These are phyloP conservation scores for Erebia palarica DNA, from an alignment of 2,888 invertebrate species.

Conservation along the genomic window DNA sequence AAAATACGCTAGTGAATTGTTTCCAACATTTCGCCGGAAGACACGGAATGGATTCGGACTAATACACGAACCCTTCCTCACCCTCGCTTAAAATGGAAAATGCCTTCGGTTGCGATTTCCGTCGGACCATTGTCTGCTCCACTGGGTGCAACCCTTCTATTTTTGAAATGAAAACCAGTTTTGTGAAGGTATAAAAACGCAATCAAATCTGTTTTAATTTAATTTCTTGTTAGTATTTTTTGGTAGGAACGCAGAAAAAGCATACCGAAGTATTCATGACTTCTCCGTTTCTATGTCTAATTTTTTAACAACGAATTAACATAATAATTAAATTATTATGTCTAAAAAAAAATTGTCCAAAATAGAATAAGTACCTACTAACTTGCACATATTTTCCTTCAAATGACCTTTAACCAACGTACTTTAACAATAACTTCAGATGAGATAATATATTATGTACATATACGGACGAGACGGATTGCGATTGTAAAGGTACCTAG, in stretches of 20 bases:
- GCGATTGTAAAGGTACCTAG: background rate
- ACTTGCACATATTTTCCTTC: too few relatives aligned
- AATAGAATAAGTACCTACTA: too few relatives aligned
- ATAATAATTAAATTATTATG: too few relatives aligned
- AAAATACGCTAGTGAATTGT: conserved; percentile 70
- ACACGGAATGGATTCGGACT: conserved; percentile 73
- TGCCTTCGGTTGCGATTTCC: conserved; percentile 71
- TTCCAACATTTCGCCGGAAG: conserved; percentile 70
- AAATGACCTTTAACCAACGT: too few relatives aligned
- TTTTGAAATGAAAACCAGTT: conserved; percentile 62
- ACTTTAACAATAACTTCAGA: too few relatives aligned
- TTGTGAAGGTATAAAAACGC: conserved; percentile 37
- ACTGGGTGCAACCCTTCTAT: conserved; percentile 70
- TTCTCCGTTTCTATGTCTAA: too few relatives aligned
- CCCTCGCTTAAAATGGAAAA: conserved; percentile 75
- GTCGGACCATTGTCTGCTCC: conserved; percentile 70
- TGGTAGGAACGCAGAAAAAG: too few relatives aligned
- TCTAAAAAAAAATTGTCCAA: too few relatives aligned
- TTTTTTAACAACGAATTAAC: too few relatives aligned
- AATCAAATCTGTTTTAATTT: background rate
- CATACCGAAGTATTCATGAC: too few relatives aligned
- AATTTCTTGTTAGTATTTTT: background rate
- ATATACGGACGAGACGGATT: background rate
- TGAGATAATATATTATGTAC: too few relatives aligned
- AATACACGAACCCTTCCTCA: conserved; percentile 65